Conservation (phyloP, 1,140 invertebrate species). For the Bombus confusus region DNA sequence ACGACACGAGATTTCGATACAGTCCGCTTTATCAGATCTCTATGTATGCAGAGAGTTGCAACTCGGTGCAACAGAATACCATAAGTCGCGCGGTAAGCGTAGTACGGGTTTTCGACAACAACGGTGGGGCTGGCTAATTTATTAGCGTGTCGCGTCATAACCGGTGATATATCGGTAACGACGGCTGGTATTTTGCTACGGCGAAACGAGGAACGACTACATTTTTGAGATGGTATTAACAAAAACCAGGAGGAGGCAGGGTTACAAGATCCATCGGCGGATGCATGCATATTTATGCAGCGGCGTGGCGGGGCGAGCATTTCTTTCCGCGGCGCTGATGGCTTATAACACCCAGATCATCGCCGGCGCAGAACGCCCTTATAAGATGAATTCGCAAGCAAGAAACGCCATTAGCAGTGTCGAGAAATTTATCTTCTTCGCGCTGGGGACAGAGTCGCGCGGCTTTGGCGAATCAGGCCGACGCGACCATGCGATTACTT, state of each 20-base stretch:
- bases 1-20: background rate
- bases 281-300: slow-evolving; percentile 60
- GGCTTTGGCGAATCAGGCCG: slow-evolving; percentile 15
- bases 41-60: background rate
- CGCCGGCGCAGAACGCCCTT: slow-evolving; percentile 44
- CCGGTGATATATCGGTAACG: slow-evolving; percentile 48
- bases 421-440: slow-evolving; percentile 63
- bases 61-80: background rate
- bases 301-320: background rate
- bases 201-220: background rate
- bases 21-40: background rate
- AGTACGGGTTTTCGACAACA: slow-evolving; percentile 8
- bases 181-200: background rate
- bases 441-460: slow-evolving; percentile 39
- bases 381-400: slow-evolving; percentile 52
- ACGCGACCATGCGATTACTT: slow-evolving; percentile 39
- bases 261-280: slow-evolving; percentile 36
- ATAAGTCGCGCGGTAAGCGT: background rate
- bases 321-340: slow-evolving; percentile 44
- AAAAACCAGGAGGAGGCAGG: slow-evolving; percentile 1
- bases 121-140: slow-evolving; percentile 6
- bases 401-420: slow-evolving; percentile 60
- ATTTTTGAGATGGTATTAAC: slow-evolving; percentile 42
- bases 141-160: slow-evolving; percentile 36
- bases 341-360: slow-evolving; percentile 43